These are phyloP conservation scores for Argyrosomus japonicus DNA, from an alignment of 2,113 vertebrate species.

Conservation along the genomic window DNA sequence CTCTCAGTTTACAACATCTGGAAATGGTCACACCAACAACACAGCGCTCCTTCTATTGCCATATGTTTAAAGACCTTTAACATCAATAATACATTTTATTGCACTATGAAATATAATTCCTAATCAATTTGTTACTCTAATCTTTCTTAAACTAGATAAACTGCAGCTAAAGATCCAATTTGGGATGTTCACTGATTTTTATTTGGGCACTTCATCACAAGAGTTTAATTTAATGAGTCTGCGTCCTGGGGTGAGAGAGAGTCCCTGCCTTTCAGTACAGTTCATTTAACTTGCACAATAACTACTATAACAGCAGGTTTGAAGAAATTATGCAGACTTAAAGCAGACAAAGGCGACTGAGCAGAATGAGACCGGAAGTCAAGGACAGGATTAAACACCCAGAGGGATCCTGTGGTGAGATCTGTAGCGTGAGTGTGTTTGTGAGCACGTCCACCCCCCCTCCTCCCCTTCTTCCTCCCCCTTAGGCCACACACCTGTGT, in stretches of 20 bases:
- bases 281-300: conserved; percentile 27
- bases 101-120: conserved; percentile 14
- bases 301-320: not conserved
- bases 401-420: not conserved
- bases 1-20: conserved; percentile 74
- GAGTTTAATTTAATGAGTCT: conserved; percentile 41
- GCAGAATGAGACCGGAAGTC: conserved; percentile 41
- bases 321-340: not conserved
- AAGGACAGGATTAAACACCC: conserved; percentile 40
- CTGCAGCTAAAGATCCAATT: not conserved
- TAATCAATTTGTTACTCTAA: not conserved
- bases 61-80: conserved; percentile 34
- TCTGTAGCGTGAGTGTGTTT: not conserved
- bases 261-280: not conserved
- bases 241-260: conserved; percentile 10
- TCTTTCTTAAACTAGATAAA: not conserved
- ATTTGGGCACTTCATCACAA: conserved; percentile 9
- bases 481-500: conserved; percentile 73
- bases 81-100: conserved; percentile 14
- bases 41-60: conserved; percentile 39
- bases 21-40: conserved; percentile 67
- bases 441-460: not conserved
- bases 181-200: not conserved
- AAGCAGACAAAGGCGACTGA: conserved; percentile 15
- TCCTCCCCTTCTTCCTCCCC: not conserved